Evolutionary conservation across 2,888 invertebrate species (phyloP).

Genomic region (Punctoribates punctum): DNA sequence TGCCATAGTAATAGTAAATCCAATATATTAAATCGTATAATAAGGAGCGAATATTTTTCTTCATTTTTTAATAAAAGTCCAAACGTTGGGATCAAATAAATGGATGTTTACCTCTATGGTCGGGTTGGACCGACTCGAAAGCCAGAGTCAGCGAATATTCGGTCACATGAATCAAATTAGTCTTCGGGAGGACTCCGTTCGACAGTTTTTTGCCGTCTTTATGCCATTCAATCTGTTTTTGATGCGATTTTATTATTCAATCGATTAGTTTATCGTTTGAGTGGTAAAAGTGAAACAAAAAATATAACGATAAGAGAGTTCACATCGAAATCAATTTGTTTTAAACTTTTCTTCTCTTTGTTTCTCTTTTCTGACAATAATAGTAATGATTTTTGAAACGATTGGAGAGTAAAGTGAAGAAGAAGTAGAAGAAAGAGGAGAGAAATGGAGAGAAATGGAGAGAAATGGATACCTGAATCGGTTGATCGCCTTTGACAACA

Average conservation of each 20-base stretch:
- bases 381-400: constrained; percentile 27
- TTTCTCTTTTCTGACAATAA: background rate
- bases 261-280: background rate
- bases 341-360: constrained; percentile 1
- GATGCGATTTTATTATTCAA: constrained; percentile 1
- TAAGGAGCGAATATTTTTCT: background rate
- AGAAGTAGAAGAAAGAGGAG: background rate
- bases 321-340: constrained; percentile 21
- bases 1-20: background rate
- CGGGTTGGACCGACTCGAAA: constrained; percentile 51
- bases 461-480: constrained; percentile 43
- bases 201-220: constrained; percentile 49
- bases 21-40: background rate
- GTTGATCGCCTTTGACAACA: constrained; percentile 53
- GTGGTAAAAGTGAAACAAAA: background rate
- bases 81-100: background rate
- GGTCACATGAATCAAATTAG: constrained; percentile 48
- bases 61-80: constrained; percentile 3
- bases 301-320: background rate
- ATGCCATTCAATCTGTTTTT: constrained; percentile 53
- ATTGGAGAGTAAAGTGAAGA: background rate
- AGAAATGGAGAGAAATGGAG: too few relatives aligned
- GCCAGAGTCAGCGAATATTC: constrained; percentile 52
- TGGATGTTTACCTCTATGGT: constrained; percentile 49
- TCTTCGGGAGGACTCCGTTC: constrained; percentile 35